phyloP scores from a whole-genome alignment of 2,113 vertebrate species.

The Lonchura striata region DNA sequence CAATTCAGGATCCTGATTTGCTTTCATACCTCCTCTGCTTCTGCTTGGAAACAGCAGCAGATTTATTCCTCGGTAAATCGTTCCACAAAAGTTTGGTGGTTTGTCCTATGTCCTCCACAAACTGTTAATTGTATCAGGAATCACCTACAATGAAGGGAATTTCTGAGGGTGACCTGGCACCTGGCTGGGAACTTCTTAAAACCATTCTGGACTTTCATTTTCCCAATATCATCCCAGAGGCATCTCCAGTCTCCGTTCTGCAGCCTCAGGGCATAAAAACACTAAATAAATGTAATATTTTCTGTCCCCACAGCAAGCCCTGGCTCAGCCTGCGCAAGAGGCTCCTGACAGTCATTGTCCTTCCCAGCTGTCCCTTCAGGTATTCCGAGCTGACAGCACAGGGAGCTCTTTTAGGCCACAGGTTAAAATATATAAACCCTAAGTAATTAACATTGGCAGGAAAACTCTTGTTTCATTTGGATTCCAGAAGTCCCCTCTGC shows the following conservation, averaged over 20 bases:
- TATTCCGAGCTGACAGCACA: not conserved
- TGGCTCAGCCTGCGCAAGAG: not conserved
- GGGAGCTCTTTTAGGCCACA: not conserved
- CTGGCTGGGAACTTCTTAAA: not conserved
- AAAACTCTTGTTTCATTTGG: constrained; percentile 18
- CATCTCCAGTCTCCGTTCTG: not conserved
- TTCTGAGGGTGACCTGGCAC: not conserved
- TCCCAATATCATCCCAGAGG: rapidly evolving
- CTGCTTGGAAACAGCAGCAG: not conserved
- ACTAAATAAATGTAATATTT: not conserved
- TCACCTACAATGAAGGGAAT: not conserved
- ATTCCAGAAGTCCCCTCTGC: not conserved
- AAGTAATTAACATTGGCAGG: constrained; percentile 13
- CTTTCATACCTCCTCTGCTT: not conserved
- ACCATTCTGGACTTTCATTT: not conserved
- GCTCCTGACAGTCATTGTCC: not conserved
- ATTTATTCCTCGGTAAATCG: not conserved
- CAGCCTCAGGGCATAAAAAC: not conserved
- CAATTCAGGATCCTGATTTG: not conserved
- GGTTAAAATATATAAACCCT: not conserved
- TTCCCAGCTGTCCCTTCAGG: not conserved
- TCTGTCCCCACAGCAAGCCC: not conserved
- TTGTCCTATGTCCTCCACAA: not conserved
- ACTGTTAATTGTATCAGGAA: not conserved
- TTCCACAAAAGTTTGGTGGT: not conserved